These are phyloP conservation scores for Atherix ibis DNA, from an alignment of 2,888 invertebrate genomes.

Conservation along the genomic window DNA sequence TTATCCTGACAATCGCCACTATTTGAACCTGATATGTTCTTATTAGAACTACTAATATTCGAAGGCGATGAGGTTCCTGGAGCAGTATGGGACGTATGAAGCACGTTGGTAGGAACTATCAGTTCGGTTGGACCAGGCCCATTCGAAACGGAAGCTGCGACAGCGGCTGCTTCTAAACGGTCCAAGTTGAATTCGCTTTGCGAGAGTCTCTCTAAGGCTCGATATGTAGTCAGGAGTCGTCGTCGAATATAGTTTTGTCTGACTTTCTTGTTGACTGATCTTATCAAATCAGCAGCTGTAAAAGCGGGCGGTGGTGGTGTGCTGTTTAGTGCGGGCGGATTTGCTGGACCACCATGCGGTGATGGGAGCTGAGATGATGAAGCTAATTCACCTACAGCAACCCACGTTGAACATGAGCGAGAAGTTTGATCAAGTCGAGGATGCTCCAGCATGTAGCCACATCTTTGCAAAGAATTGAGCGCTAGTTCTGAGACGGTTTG, in stretches of 20 bases:
- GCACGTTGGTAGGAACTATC: conserved; percentile 13
- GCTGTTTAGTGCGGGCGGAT: conserved; percentile 17
- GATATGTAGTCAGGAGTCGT: conserved; percentile 61
- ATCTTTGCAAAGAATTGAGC: conserved; percentile 39
- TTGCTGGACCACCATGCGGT: conserved; percentile 49
- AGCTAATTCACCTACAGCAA: conserved; percentile 60
- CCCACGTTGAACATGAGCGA: conserved; percentile 75
- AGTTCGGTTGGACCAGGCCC: conserved; percentile 15
- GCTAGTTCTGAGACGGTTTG: conserved; percentile 40
- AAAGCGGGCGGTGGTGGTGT: conserved; percentile 33
- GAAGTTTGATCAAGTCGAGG: conserved; percentile 41
- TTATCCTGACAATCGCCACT: neutral
- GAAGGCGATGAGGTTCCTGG: neutral
- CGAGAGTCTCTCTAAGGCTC: conserved; percentile 62
- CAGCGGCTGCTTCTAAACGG: conserved; percentile 46
- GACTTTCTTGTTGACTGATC: conserved; percentile 68
- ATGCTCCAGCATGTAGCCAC: conserved; percentile 38
- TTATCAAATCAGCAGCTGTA: conserved; percentile 49
- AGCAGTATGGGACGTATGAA: neutral
- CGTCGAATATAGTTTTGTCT: conserved; percentile 68
- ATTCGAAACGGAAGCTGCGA: conserved; percentile 31
- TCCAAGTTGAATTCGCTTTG: conserved; percentile 76
- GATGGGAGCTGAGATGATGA: conserved; percentile 69
- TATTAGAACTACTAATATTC: neutral
- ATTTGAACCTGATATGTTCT: neutral